Evolutionary conservation across 2,113 vertebrate species (phyloP).

Genomic region (Apodemus speciosus): DNA sequence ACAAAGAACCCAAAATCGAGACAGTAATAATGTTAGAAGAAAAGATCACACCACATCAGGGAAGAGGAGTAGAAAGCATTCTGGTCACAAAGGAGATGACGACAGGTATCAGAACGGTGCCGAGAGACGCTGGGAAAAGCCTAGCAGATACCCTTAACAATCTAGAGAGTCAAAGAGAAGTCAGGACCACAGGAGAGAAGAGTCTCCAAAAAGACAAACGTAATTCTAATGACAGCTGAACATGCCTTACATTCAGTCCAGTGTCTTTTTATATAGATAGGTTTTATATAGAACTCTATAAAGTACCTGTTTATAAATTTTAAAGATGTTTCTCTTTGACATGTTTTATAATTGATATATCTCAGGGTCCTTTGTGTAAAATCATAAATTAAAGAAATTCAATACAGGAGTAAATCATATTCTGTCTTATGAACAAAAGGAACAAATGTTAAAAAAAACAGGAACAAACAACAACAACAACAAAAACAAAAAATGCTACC

Average conservation of each 20-base stretch:
- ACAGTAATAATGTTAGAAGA: conserved; percentile 74
- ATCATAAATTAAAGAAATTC: too few species aligned
- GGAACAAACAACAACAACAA: too few species aligned
- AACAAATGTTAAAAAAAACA: too few species aligned
- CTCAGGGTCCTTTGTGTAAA: too few species aligned
- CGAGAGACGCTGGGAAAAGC: conserved; percentile 79
- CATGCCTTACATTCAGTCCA: conserved; percentile 62
- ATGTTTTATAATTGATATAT: too few species aligned
- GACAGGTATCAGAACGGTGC: conserved; percentile 83
- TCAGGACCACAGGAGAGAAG: conserved; percentile 81
- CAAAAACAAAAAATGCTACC: too few species aligned
- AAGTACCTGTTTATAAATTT: conserved; percentile 82
- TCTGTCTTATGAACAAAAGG: too few species aligned
- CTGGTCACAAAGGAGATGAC: conserved; percentile 75
- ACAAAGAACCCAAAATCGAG: conserved; percentile 80
- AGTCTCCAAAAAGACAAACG: conserved; percentile 84
- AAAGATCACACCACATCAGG: conserved; percentile 83
- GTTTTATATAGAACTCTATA: conserved; percentile 81
- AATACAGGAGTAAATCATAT: too few species aligned
- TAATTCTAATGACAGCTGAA: conserved; percentile 49
- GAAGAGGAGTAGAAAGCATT: conserved; percentile 80
- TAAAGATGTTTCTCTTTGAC: conserved; percentile 73
- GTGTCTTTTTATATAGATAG: conserved; percentile 68
- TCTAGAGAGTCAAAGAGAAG: conserved; percentile 83
- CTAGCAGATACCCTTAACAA: conserved; percentile 81